Evolutionary conservation across 2,113 vertebrate species (phyloP), one percentile per base, ranked within the genome.

Genomic region (Vidua chalybeata): DNA sequence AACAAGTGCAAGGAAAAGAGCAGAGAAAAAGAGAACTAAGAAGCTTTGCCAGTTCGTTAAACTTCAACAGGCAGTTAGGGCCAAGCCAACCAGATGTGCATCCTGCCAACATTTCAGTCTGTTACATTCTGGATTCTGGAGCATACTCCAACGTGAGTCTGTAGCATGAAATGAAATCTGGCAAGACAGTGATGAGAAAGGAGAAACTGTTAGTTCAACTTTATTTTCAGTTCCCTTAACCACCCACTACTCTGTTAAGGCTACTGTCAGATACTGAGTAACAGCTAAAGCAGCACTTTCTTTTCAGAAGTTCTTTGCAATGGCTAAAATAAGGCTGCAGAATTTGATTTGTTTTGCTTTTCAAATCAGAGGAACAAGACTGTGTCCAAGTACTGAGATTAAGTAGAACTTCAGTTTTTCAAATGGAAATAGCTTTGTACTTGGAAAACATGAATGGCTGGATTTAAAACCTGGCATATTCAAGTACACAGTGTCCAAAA

Each of bases 381-480:
- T 31, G 10, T 66, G 14, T 58, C 91, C 24, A 55, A 91, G n/a
- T 14, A 27, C 43, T 51, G 28, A 89, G 27, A 63, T 28, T 55
- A 76, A 87, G 52, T 2, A 41, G 67, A 91, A 79, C 78, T 68
- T 58, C 10, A 24, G 5, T 64, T 94, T 94, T 94, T 96, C 87
- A 94, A 72, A 92, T 80, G 72, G 67, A 91, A 96, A 93, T 87
- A 59, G 51, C 52, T 90, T 59, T 69, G 51, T 27, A 81, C 52
- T 93, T 95, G 87, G 90, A 95, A 87, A 90, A 78, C 79, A 43
- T 58, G 56, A 95, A 95, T 93, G 54, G 84, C 21, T 88, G 62
- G 52, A 90, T 73, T 94, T 78, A 87, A 93, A 90, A 69, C 17
- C 28, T 78, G 28, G n/a, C 45, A 82, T 24, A 37, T 48, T 23